phyloP scores from a whole-genome alignment of 2,888 invertebrate genomes.

The Acleris sparsana region DNA sequence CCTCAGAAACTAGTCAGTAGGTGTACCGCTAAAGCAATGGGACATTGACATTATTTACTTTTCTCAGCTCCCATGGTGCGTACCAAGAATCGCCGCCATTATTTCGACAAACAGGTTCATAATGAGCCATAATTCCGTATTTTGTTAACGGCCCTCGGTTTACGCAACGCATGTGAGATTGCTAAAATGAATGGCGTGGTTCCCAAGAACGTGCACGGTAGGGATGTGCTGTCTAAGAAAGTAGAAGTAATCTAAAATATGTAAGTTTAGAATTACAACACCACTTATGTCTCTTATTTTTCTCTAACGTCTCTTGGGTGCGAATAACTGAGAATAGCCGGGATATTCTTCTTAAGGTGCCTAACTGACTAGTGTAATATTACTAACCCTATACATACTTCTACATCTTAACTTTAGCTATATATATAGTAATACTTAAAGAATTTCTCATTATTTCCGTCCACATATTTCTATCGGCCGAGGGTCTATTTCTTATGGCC shows the following conservation, averaged over 20 bases:
- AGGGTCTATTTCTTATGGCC: too few species aligned
- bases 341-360: too few species aligned
- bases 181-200: slow-evolving; percentile 31
- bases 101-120: slow-evolving; percentile 35
- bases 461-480: too few species aligned
- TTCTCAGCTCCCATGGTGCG: slow-evolving; percentile 17
- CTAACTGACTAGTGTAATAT: too few species aligned
- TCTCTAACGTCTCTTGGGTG: too few species aligned
- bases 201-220: slow-evolving; percentile 15
- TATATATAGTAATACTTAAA: too few species aligned
- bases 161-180: slow-evolving; percentile 32
- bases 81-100: slow-evolving; percentile 28
- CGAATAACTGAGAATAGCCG: too few species aligned
- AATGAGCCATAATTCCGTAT: slow-evolving; percentile 36
- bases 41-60: slow-evolving; percentile 33
- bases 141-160: slow-evolving; percentile 34
- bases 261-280: not conserved
- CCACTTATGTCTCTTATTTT: too few species aligned
- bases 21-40: slow-evolving; percentile 30
- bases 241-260: not conserved
- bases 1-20: slow-evolving; percentile 20
- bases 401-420: too few species aligned
- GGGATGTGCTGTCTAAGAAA: slow-evolving; percentile 13
- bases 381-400: too few species aligned
- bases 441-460: too few species aligned